Conservation (phyloP, 2,797 vertebrate genomes). For the Champsocephalus gunnari region DNA sequence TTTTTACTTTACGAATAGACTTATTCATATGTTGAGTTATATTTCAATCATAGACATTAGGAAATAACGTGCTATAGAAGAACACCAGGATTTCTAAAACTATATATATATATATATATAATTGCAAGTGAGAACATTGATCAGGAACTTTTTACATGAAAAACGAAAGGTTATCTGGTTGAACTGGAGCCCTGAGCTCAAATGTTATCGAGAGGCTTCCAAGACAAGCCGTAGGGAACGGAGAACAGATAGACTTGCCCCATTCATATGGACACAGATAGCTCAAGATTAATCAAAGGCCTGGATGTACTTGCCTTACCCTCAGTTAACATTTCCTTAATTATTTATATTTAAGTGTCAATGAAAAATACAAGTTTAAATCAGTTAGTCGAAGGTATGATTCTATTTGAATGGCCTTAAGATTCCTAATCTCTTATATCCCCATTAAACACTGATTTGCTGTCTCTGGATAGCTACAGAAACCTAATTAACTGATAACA, state of each 20-base stretch:
- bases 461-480: constrained; percentile 17
- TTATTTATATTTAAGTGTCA: neutral
- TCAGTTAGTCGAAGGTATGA: neutral
- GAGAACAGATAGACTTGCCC: neutral
- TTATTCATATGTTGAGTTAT: neutral
- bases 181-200: constrained; percentile 12
- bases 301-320: neutral
- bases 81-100: constrained; percentile 15
- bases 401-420: constrained; percentile 2
- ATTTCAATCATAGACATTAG: neutral
- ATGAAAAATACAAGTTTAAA: neutral
- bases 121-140: neutral
- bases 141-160: constrained; percentile 11
- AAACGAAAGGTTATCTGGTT: constrained; percentile 12
- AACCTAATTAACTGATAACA: constrained; percentile 40
- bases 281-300: neutral
- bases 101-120: too few species aligned
- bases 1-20: neutral
- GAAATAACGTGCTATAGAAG: neutral
- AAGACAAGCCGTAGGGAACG: neutral
- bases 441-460: constrained; percentile 9
- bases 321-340: neutral
- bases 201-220: constrained; percentile 1
- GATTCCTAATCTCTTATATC: constrained; percentile 7
- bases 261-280: neutral